Evolutionary conservation across 2,113 vertebrate genomes (phyloP).

Genomic region (Tretioscincus oriximinensis): DNA sequence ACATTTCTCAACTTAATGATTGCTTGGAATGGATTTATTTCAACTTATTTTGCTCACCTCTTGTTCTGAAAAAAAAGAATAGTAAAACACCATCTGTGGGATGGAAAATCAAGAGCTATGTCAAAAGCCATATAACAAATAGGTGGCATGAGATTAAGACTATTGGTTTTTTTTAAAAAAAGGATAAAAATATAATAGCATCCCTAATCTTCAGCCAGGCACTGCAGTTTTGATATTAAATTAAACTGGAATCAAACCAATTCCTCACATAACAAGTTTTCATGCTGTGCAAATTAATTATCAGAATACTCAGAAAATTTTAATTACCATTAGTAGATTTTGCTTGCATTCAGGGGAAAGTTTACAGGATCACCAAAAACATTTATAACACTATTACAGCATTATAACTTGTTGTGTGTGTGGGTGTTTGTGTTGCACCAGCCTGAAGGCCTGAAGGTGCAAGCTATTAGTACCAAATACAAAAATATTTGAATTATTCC

Average conservation of each 20-base stretch:
- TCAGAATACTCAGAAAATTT: neutral
- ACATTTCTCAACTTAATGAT: neutral
- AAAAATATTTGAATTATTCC: no score
- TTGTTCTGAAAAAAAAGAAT: neutral
- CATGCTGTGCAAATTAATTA: neutral
- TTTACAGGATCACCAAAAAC: no score
- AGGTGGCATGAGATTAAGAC: neutral
- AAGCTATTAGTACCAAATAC: no score
- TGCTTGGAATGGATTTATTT: slow-evolving; percentile 28
- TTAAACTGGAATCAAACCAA: neutral
- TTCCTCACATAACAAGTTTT: neutral
- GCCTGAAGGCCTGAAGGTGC: no score
- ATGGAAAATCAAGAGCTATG: neutral
- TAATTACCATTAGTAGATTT: neutral
- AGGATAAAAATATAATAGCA: neutral
- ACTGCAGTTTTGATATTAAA: neutral
- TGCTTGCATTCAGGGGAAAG: neutral
- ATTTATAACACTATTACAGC: no score
- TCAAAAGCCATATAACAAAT: slow-evolving; percentile 14
- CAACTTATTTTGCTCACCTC: neutral
- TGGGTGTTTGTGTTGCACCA: no score
- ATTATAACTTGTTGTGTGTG: no score
- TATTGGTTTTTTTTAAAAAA: neutral
- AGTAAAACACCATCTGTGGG: slow-evolving; percentile 15
- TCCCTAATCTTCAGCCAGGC: neutral